Conservation (phyloP, 2,113 vertebrate genomes). For the Paramisgurnus dabryanus region DNA sequence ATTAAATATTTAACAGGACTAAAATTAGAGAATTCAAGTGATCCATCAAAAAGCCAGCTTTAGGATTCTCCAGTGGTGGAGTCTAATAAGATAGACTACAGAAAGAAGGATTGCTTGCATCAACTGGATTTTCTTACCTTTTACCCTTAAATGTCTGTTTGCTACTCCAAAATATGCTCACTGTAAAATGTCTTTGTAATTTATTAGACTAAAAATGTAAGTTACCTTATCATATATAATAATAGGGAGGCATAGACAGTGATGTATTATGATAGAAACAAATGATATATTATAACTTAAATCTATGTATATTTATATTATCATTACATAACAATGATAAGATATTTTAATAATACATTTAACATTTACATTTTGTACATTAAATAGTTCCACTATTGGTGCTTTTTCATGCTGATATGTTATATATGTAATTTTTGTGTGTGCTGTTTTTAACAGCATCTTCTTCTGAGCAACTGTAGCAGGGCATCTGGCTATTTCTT, state of each 20-base stretch:
- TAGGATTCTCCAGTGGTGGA: constrained; percentile 13
- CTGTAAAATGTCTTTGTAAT: too few species aligned
- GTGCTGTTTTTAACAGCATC: neutral
- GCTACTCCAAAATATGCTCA: too few species aligned
- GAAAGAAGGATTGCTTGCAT: neutral
- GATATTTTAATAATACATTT: too few species aligned
- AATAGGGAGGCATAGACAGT: too few species aligned
- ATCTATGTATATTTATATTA: too few species aligned
- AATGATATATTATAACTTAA: too few species aligned
- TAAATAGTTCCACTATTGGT: neutral
- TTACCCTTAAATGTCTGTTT: neutral
- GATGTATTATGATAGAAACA: too few species aligned
- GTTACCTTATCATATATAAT: too few species aligned
- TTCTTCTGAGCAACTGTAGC: neutral
- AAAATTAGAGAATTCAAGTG: constrained; percentile 52
- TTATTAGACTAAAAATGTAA: too few species aligned
- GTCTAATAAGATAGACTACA: neutral
- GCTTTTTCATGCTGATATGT: neutral
- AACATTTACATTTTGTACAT: too few species aligned
- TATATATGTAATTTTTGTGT: constrained; percentile 15
- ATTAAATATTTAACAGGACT: constrained; percentile 61
- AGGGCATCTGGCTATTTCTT: neutral
- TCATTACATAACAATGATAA: too few species aligned
- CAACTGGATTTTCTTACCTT: neutral
- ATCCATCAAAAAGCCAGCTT: constrained; percentile 37